Percentiles rank a stretch among this genome's conserved stretches.
Conservation (phyloP, 2,888 invertebrate genomes). For the Bibio marci region DNA sequence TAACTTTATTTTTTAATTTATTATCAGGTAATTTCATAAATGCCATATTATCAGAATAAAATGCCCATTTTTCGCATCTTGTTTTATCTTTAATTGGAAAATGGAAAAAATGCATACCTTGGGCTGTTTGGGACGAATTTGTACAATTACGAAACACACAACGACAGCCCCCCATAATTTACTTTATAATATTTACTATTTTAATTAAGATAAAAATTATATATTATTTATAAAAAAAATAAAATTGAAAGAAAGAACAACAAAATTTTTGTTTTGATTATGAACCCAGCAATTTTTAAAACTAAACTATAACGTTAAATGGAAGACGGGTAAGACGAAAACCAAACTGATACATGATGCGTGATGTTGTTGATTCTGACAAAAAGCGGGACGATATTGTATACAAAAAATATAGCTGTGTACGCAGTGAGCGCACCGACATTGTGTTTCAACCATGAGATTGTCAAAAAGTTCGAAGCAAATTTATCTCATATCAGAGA, state of each 20-base stretch:
- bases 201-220: not conserved
- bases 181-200: not conserved
- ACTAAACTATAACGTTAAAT: too few relatives aligned
- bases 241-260: not conserved
- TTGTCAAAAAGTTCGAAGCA: too few relatives aligned
- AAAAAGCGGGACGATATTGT: too few relatives aligned
- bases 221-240: not conserved
- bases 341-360: too few relatives aligned
- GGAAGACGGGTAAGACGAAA: too few relatives aligned
- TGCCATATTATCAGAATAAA: slow-evolving; percentile 23
- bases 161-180: slow-evolving; percentile 34
- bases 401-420: too few relatives aligned
- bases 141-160: slow-evolving; percentile 33
- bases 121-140: slow-evolving; percentile 26
- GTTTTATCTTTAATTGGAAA: slow-evolving; percentile 30
- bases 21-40: slow-evolving; percentile 23
- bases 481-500: too few relatives aligned
- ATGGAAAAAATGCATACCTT: slow-evolving; percentile 33
- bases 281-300: too few relatives aligned
- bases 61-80: slow-evolving; percentile 27
- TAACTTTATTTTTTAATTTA: slow-evolving; percentile 30
- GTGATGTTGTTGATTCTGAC: too few relatives aligned
- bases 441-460: too few relatives aligned
- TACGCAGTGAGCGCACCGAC: too few relatives aligned
- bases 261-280: too few relatives aligned